phyloP scores from a whole-genome alignment of 2,888 invertebrate species.

The Marronus borbonicus region DNA sequence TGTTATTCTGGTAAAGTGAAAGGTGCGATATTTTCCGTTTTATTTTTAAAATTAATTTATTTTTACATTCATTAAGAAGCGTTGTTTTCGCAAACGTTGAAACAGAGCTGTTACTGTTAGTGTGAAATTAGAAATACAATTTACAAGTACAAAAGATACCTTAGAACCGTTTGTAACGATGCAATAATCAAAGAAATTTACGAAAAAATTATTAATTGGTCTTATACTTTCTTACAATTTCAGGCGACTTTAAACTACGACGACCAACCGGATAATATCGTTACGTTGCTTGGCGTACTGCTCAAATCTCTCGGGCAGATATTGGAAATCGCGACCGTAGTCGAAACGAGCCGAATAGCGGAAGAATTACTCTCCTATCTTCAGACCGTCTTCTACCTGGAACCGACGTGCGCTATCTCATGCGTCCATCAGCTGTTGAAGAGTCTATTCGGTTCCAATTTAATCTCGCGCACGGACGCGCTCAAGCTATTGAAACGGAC shows the following conservation, averaged over 20 bases:
- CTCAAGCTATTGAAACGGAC: not conserved
- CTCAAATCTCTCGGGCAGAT: conserved; percentile 80
- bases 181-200: too few species aligned
- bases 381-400: conserved; percentile 79
- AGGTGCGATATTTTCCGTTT: too few species aligned
- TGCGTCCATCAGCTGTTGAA: conserved; percentile 85
- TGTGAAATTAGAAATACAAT: too few species aligned
- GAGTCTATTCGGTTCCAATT: conserved; percentile 84
- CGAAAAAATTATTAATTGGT: too few species aligned
- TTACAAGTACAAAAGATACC: too few species aligned
- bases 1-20: too few species aligned
- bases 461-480: conserved; percentile 67
- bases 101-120: too few species aligned
- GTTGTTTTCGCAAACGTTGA: too few species aligned
- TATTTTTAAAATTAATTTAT: too few species aligned
- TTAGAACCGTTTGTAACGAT: too few species aligned
- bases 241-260: conserved; percentile 83
- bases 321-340: conserved; percentile 79
- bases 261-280: conserved; percentile 83
- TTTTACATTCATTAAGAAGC: too few species aligned
- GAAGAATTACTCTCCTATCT: conserved; percentile 87
- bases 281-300: conserved; percentile 77
- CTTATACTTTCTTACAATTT: too few species aligned
- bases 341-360: conserved; percentile 81
- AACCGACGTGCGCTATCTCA: conserved; percentile 79